Evolutionary conservation across 2,797 vertebrate species (phyloP), one percentile per base, ranked within the genome.

Genomic region (Sebastes ruberrimus): DNA sequence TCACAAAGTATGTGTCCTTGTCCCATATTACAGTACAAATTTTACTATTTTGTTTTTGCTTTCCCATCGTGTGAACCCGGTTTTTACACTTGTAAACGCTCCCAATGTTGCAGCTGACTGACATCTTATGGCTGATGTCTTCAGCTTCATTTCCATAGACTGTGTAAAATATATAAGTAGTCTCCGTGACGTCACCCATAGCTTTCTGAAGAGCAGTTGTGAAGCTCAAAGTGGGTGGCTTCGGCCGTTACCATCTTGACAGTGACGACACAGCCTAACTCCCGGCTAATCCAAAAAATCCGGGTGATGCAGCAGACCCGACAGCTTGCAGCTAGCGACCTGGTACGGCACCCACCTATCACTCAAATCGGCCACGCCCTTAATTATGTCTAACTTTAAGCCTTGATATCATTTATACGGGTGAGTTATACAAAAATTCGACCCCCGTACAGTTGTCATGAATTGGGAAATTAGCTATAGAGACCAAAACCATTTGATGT

Each of bases 251-350:
- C 38, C 14, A 16, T 42, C 38, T 42, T 42, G 38, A 14, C 38
- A 42, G 38, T 46, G 42, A 46, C 42, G 42, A 46, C 42, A 46
- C 42, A 46, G 14, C 42, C 42, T 18, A 18, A 18, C 42, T 46
- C 42, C 14, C 1, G 6, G 16, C 42, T 46, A 46, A 46, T 46
- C 42, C 16, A 46, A 46, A 46, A 46, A n/a, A n/a, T n/a, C n/a
- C 1, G 0, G 38, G 14, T 46, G 38, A 46, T 0, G 14, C 14
- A 46, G 38, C 38, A 42, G 6, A 42, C 38, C 38, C 0, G 38
- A 16, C 38, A 11, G 33, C 10, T 35, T 11, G 33, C 33, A 11
- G 11, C 11, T 38, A 38, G 0, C 35, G 0, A 38, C 35, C 38
- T 46, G 38, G 6, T 46, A 46, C 6, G 14, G 38, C 1, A 46